Evolutionary conservation across 2,797 vertebrate genomes (phyloP), one percentile per base, ranked within the genome.

Genomic region (Acrossocheilus wenchowensis): DNA sequence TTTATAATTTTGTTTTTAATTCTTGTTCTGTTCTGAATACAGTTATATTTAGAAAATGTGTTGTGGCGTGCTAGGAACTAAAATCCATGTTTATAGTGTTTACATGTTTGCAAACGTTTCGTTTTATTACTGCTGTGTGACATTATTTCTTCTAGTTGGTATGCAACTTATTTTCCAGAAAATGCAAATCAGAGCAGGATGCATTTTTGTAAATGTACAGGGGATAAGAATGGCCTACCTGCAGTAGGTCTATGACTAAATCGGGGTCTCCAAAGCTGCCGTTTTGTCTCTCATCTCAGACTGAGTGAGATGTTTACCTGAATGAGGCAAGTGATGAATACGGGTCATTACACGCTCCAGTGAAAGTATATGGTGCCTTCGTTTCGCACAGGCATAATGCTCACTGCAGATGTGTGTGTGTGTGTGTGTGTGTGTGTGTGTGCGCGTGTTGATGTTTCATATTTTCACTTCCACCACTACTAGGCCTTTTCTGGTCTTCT

Each of bases 211-310:
- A 54, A 92, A 90, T 91, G 90, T 78, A 30, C 52, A 86, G 91
- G 89, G 86, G 89, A 88, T 90, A 78, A 88, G 86, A 91, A 87
- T 7, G 36, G 41, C 82, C 90, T 57, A 80, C 88, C 89, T 89
- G 91, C 87, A 87, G 68, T 50, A 36, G 34, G 15, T 19, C 30
- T 19, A 57, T 1, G 62, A 39, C 41, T 41, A 8, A 21, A 48
- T n/a, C 19, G 34, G 36, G 48, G 64, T 75, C 79, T 66, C 54
- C 23, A 7, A 50, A 26, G 60, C 34, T 60, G 73, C n/a, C 50
- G 21, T 84, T 66, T 80, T 54, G 57, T 88, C 87, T 78, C 60
- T 85, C 83, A 85, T 74, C 78, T 62, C n/a, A 62, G 43, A n/a
- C 60, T 15, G 43, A 69, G 68, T 17, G 23, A 41, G 41, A 62